Evolutionary conservation across 64 coral and sea anemone genomes (phyloP).

Genomic region (Pachyseris speciosa): DNA sequence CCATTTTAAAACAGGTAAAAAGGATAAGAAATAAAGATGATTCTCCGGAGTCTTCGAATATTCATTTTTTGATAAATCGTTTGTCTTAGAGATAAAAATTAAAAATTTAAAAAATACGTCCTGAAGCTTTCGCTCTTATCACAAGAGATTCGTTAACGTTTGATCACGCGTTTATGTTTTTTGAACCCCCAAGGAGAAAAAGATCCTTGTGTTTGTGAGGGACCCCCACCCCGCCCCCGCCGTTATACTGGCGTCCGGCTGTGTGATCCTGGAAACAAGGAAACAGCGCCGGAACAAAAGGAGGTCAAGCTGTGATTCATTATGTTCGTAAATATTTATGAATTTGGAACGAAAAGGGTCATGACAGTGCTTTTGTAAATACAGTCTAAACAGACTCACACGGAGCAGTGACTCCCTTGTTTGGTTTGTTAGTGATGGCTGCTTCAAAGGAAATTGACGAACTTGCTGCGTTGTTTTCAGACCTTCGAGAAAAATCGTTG

Average conservation of each 20-base stretch:
- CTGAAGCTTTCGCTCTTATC: too few relatives aligned
- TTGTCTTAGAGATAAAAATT: too few relatives aligned
- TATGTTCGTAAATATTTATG: neutral
- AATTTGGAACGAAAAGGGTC: neutral
- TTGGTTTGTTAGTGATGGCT: neutral
- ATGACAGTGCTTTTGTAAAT: neutral
- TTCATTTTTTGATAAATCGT: too few relatives aligned
- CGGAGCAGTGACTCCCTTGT: neutral
- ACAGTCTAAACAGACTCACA: neutral
- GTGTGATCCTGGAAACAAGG: neutral
- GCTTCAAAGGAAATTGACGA: constrained; percentile 30
- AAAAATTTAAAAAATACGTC: too few relatives aligned
- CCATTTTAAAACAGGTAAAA: too few relatives aligned
- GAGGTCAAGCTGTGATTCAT: neutral
- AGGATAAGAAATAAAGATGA: too few relatives aligned
- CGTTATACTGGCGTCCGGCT: neutral
- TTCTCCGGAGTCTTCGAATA: too few relatives aligned
- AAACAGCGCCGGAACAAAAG: neutral
- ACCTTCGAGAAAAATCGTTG: constrained; percentile 56
- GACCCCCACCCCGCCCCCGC: neutral
- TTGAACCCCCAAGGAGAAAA: too few relatives aligned
- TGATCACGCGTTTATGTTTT: too few relatives aligned
- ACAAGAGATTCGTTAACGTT: too few relatives aligned
- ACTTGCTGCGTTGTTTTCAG: constrained; percentile 47
- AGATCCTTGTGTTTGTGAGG: too few relatives aligned